Evolutionary conservation across 2,797 vertebrate genomes (phyloP).

Genomic region (Pitangus sulphuratus): DNA sequence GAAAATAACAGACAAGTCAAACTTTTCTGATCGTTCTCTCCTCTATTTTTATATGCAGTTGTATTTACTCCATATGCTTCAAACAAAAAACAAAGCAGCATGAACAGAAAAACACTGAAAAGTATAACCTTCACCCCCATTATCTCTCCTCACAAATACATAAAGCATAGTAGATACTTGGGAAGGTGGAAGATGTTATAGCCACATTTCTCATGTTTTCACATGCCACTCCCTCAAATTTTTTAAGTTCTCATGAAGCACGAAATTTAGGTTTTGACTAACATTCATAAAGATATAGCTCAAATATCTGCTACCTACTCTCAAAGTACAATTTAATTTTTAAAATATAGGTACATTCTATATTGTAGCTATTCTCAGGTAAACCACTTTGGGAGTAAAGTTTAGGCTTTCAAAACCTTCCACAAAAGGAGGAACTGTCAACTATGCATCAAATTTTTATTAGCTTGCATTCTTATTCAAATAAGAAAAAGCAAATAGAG

Average conservation of each 20-base stretch:
- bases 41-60: background rate
- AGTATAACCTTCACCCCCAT: background rate
- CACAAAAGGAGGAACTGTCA: background rate
- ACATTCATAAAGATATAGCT: background rate
- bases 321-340: background rate
- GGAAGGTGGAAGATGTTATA: background rate
- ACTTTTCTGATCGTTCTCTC: background rate
- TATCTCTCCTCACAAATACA: background rate
- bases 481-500: background rate
- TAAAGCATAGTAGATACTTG: background rate
- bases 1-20: background rate
- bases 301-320: background rate
- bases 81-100: background rate
- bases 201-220: background rate
- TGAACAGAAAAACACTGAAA: background rate
- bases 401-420: background rate
- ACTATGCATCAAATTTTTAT: background rate
- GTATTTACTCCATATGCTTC: background rate
- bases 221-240: background rate
- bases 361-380: background rate
- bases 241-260: background rate
- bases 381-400: background rate
- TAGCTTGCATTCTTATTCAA: constrained; percentile 1
- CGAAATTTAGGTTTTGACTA: background rate
- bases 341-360: background rate